Percentiles rank a stretch among this genome's conserved stretches.
phyloP scores from a whole-genome alignment of 2,888 invertebrate genomes.

The Cantharis lateralis region DNA sequence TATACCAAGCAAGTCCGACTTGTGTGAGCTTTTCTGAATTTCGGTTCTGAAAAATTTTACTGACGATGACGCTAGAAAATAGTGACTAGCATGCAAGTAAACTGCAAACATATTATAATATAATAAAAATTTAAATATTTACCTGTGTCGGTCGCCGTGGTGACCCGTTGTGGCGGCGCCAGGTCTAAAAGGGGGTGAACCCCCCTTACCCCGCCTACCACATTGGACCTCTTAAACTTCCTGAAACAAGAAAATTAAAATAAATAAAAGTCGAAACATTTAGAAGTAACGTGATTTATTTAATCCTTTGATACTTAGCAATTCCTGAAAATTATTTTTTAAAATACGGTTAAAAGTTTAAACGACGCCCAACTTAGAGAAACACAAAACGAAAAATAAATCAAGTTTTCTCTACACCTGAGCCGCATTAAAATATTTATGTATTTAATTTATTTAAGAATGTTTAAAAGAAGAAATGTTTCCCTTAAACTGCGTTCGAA shows the following conservation, averaged over 20 bases:
- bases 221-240: conserved; percentile 40
- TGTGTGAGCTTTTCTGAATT: no score
- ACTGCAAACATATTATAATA: not conserved
- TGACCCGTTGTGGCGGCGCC: conserved; percentile 58
- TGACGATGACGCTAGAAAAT: no score
- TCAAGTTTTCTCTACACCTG: not conserved
- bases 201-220: conserved; percentile 57
- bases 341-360: not conserved
- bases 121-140: conserved; percentile 26
- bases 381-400: not conserved
- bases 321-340: not conserved
- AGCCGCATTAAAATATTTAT: not conserved
- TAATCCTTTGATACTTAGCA: not conserved
- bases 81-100: no score
- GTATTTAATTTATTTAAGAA: not conserved
- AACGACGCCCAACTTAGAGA: not conserved
- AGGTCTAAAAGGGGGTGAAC: conserved; percentile 55
- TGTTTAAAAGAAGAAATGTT: not conserved
- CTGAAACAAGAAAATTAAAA: conserved; percentile 22
- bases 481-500: not conserved
- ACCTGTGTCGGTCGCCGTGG: conserved; percentile 58
- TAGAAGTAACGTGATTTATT: conserved; percentile 7
- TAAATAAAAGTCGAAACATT: conserved; percentile 18
- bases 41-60: no score
- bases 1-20: no score